Percentiles rank a stretch among this genome's conserved stretches.
Conservation (phyloP, 1,140 invertebrate species). For the Cydia splendana region DNA sequence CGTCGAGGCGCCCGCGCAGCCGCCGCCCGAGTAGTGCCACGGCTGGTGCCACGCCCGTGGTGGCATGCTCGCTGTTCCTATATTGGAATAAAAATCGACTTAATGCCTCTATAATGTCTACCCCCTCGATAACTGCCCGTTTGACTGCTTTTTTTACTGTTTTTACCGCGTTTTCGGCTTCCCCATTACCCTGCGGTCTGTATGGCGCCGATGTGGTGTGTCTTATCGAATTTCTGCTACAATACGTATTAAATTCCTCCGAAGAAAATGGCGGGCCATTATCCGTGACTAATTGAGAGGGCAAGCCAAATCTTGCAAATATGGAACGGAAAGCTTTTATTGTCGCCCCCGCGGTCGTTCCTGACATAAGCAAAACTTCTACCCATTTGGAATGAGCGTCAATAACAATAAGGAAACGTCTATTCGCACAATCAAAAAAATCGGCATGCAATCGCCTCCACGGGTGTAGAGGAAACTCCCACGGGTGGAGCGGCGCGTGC, state of each 20-base stretch:
- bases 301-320: constrained; percentile 55
- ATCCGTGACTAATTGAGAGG: constrained; percentile 54
- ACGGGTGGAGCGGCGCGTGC: constrained; percentile 44
- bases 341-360: constrained; percentile 36
- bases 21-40: no score
- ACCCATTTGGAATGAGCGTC: constrained; percentile 52
- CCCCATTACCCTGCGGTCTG: constrained; percentile 60
- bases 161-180: constrained; percentile 65
- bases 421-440: constrained; percentile 43
- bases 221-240: constrained; percentile 49
- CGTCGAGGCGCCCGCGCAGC: no score
- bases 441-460: constrained; percentile 53
- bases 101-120: constrained; percentile 34
- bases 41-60: constrained; percentile 32
- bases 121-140: constrained; percentile 39
- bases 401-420: constrained; percentile 42
- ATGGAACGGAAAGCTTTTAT: constrained; percentile 40
- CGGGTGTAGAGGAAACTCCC: constrained; percentile 49
- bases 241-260: constrained; percentile 52
- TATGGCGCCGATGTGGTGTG: constrained; percentile 56
- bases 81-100: constrained; percentile 45
- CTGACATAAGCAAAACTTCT: constrained; percentile 40
- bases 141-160: constrained; percentile 62
- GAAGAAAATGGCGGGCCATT: constrained; percentile 53
- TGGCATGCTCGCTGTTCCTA: constrained; percentile 43